Conservation (phyloP, 2,888 invertebrate genomes). For the Drosophila helvetica region DNA sequence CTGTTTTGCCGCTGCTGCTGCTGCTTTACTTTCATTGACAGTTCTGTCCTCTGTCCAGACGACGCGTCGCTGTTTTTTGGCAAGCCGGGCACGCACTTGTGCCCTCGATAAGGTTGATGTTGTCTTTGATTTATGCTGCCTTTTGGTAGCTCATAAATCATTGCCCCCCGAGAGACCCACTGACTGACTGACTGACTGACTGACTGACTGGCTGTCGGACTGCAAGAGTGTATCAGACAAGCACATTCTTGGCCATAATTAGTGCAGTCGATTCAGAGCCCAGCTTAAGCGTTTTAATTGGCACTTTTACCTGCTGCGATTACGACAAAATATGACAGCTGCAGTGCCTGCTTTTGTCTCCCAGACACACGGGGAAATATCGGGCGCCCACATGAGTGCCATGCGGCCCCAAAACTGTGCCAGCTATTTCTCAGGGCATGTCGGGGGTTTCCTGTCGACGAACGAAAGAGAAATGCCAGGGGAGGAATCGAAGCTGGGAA, state of each 20-base stretch:
- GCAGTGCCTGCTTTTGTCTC: not conserved
- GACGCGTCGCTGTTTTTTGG: conserved; percentile 39
- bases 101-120: conserved; percentile 68
- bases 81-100: conserved; percentile 73
- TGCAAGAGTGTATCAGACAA: conserved; percentile 21
- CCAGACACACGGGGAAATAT: not conserved
- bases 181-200: conserved; percentile 29
- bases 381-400: not conserved
- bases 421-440: conserved; percentile 24
- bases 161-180: conserved; percentile 26
- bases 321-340: conserved; percentile 70
- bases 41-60: conserved; percentile 40
- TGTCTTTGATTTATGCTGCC: conserved; percentile 65
- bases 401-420: not conserved
- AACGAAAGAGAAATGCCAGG: not conserved
- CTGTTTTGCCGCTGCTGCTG: conserved; percentile 46
- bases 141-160: conserved; percentile 63
- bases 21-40: conserved; percentile 76
- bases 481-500: not conserved
- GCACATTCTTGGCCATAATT: conserved; percentile 66
- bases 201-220: conserved; percentile 44
- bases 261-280: conserved; percentile 46
- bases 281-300: conserved; percentile 67
- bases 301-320: conserved; percentile 67
- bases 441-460: conserved; percentile 53